A percentile compares a stretch with the other conserved stretches of the same genome.
These are phyloP conservation scores for Aspidiotus destructor DNA, from an alignment of 2,888 invertebrate genomes.

Conservation along the genomic window DNA sequence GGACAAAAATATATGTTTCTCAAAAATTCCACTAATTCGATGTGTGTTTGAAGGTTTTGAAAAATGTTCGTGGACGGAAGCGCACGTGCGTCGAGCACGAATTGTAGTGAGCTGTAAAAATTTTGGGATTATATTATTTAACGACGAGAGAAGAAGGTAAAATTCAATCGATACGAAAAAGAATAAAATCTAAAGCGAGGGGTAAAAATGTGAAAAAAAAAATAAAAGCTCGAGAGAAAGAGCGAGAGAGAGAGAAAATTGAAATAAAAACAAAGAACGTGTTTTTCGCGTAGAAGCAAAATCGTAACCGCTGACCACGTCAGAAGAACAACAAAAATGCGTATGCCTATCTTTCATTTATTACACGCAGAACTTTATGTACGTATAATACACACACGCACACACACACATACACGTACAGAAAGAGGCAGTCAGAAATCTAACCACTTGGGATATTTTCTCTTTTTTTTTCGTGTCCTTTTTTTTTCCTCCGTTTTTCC, in stretches of 20 bases:
- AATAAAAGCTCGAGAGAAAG: too few species aligned
- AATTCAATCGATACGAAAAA: slow-evolving; percentile 2
- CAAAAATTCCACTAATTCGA: too few species aligned
- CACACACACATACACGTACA: slow-evolving; percentile 12
- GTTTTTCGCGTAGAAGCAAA: too few species aligned
- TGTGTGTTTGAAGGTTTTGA: too few species aligned
- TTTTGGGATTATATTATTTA: too few species aligned
- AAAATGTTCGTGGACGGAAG: too few species aligned
- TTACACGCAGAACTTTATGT: slow-evolving; percentile 3
- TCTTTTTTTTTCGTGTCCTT: slow-evolving; percentile 22
- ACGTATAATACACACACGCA: neutral
- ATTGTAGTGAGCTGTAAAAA: too few species aligned
- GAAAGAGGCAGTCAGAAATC: neutral
- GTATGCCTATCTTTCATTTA: slow-evolving; percentile 31
- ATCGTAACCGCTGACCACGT: slow-evolving; percentile 29
- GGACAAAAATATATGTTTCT: too few species aligned
- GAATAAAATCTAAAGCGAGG: neutral
- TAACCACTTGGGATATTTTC: slow-evolving; percentile 32
- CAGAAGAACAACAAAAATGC: slow-evolving; percentile 29
- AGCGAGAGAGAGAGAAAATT: too few species aligned
- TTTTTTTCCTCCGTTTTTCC: slow-evolving; percentile 10
- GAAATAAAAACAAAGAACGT: too few species aligned
- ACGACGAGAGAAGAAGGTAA: neutral
- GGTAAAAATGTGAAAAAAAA: neutral
- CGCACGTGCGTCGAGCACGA: too few species aligned